Conservation (phyloP, 1,140 invertebrate genomes). For the Homarus americanus region DNA sequence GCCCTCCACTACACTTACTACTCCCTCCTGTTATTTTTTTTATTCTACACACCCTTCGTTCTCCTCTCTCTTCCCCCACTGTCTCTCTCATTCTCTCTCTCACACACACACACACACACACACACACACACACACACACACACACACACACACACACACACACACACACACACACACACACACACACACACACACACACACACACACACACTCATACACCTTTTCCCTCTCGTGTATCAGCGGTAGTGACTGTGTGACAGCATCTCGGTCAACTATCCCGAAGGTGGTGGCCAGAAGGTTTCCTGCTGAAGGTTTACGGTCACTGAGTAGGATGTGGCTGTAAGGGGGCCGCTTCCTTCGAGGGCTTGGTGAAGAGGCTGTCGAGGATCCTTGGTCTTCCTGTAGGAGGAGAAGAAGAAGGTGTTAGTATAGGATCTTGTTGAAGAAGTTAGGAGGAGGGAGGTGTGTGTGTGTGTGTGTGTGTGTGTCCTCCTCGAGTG, state of each 20-base stretch:
- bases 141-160: too few relatives aligned
- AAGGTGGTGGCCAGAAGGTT: constrained; percentile 66
- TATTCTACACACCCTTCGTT: background rate
- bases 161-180: background rate
- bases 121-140: too few relatives aligned
- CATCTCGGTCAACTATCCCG: constrained; percentile 57
- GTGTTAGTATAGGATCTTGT: too few relatives aligned
- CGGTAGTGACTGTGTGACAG: constrained; percentile 57
- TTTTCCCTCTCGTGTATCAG: constrained; percentile 65
- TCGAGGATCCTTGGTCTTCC: constrained; percentile 25
- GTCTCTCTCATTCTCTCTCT: too few relatives aligned
- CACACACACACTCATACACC: constrained; percentile 34
- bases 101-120: too few relatives aligned
- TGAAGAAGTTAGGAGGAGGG: too few relatives aligned
- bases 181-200: constrained; percentile 9
- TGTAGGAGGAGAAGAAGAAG: too few relatives aligned
- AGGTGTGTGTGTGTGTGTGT: too few relatives aligned
- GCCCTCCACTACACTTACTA: background rate
- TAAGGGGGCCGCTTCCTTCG: constrained; percentile 56
- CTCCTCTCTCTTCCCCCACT: background rate
- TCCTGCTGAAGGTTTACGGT: constrained; percentile 62
- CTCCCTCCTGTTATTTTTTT: background rate
- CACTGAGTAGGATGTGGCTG: constrained; percentile 64
- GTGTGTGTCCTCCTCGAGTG: too few relatives aligned
- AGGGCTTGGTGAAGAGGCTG: constrained; percentile 51